These are phyloP conservation scores for Stictonetta naevosa DNA, from an alignment of 2,113 vertebrate genomes.

Conservation along the genomic window DNA sequence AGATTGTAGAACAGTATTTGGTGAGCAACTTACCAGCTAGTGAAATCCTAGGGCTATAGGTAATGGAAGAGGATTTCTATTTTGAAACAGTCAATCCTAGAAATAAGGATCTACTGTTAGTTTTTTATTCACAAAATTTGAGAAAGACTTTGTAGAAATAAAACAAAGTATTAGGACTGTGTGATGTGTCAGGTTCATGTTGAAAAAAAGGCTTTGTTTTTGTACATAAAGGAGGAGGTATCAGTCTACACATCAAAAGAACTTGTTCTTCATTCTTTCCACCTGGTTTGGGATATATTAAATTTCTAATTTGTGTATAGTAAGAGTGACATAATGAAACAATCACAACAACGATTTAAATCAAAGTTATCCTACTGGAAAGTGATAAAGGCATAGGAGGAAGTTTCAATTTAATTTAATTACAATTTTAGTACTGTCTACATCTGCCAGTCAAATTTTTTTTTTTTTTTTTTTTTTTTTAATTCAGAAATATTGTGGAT, in stretches of 20 bases:
- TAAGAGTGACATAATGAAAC: neutral
- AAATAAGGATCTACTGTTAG: neutral
- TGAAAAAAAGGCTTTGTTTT: constrained; percentile 68
- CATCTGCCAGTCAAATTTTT: neutral
- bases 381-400: neutral
- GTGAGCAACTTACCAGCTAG: neutral
- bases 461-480: neutral
- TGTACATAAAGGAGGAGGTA: constrained; percentile 33
- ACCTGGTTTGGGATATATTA: neutral
- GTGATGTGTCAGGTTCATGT: constrained; percentile 35
- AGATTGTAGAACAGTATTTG: neutral
- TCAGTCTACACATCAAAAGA: constrained; percentile 46
- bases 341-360: neutral
- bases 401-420: constrained; percentile 24
- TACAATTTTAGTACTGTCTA: neutral
- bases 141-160: constrained; percentile 39
- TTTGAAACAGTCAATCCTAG: neutral
- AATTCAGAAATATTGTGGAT: neutral
- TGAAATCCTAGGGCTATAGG: neutral
- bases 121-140: neutral
- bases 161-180: constrained; percentile 21
- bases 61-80: neutral
- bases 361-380: neutral
- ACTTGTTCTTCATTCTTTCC: neutral
- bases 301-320: neutral